Base-by-base conservation (phyloP, 1,140 invertebrate genomes). In the Drepana arcuata region DNA sequence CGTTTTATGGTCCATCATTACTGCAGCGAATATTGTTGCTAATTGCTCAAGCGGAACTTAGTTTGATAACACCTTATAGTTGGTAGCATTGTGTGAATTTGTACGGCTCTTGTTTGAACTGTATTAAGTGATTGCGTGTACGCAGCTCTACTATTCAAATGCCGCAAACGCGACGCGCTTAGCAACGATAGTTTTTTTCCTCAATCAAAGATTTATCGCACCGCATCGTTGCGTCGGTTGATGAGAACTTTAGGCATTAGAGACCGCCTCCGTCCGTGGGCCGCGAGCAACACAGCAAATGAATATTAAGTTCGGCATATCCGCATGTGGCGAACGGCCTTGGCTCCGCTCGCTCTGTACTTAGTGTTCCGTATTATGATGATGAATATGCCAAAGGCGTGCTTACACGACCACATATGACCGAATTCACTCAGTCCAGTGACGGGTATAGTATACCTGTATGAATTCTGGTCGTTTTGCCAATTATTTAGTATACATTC, bases 231-330 rank as follows among this genome's bases (percentile, higher is more conserved):
- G n/a, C n/a, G n/a, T n/a, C n/a, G n/a, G n/a, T n/a, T n/a, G n/a
- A n/a, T n/a, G n/a, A n/a, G n/a, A n/a, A n/a, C n/a, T n/a, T n/a
- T n/a, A n/a, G n/a, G n/a, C n/a, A n/a, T n/a, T n/a, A n/a, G n/a
- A n/a, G n/a, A n/a, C n/a, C n/a, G n/a, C n/a, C 12, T 14, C 23
- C 46, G 52, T 53, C 53, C 42, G 66, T 68, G 55, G 61, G 64
- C 51, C 64, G 62, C n/a, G n/a, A n/a, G 59, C 41, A 57, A 61
- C 62, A 34, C 39, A 68, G 49, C 49, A 46, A 57, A 60, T 56
- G 60, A 67, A 63, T 67, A 61, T 66, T 71, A 70, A 70, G 55
- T 62, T 70, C 33, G 57, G 56, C 56, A 57, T 69, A 71, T 77
- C 70, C 72, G 67, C 58, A 65, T 73, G 41, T 56, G 43, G 16